These are phyloP conservation scores for Trachythela sp. DNA, from an alignment of 64 coral and sea anemone genomes.

Conservation along the genomic window DNA sequence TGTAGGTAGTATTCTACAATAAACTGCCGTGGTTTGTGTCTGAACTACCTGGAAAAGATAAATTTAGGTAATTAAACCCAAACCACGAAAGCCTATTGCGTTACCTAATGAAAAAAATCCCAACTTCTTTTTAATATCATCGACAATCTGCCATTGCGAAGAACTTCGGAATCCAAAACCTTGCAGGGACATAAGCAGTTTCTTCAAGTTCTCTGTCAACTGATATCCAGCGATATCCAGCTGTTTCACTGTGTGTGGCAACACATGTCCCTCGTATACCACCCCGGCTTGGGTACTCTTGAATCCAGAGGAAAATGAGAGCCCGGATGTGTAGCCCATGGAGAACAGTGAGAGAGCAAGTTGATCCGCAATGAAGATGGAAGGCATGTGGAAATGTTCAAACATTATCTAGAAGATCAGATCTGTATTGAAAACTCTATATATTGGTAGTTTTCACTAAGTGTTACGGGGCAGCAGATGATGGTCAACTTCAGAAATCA, in stretches of 20 bases:
- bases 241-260: slow-evolving; percentile 67
- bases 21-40: no score
- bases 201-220: slow-evolving; percentile 84
- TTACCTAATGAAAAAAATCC: slow-evolving; percentile 81
- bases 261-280: slow-evolving; percentile 78
- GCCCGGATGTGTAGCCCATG: slow-evolving; percentile 69
- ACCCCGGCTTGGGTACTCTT: slow-evolving; percentile 79
- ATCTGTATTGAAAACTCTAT: background rate
- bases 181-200: slow-evolving; percentile 66
- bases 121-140: slow-evolving; percentile 78
- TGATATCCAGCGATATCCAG: slow-evolving; percentile 76
- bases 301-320: slow-evolving; percentile 80
- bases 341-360: slow-evolving; percentile 70
- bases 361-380: slow-evolving; percentile 90
- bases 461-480: no score
- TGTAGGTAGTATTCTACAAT: no score
- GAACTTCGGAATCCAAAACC: slow-evolving; percentile 74
- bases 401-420: slow-evolving; percentile 72
- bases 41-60: no score
- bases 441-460: no score
- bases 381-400: slow-evolving; percentile 78
- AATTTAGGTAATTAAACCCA: no score
- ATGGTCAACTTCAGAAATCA: background rate
- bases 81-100: background rate
- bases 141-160: slow-evolving; percentile 96